phyloP scores from a whole-genome alignment of 2,888 invertebrate genomes.

The Hartigia nigra region DNA sequence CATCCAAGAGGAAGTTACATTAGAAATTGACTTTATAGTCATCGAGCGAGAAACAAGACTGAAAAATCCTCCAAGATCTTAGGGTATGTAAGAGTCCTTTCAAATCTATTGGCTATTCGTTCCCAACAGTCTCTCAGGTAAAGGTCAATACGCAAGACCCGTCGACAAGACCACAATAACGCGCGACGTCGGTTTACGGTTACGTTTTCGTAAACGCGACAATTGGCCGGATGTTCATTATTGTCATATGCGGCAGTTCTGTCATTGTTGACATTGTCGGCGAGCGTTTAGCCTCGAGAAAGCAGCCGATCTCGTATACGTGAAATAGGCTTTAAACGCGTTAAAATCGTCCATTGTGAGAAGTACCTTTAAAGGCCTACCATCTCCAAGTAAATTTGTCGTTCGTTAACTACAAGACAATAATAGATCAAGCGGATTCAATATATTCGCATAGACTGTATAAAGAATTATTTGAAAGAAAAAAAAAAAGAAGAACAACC shows the following conservation, averaged over 20 bases:
- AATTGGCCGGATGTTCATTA: conserved; percentile 66
- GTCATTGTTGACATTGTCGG: conserved; percentile 44
- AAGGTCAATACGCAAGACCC: neutral
- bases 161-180: conserved; percentile 51
- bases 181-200: conserved; percentile 23
- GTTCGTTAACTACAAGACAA: neutral
- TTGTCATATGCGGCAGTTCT: conserved; percentile 22
- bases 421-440: neutral
- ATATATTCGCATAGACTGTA: conserved; percentile 6
- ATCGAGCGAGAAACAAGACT: neutral
- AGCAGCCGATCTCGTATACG: conserved; percentile 23
- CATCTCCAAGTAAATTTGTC: neutral
- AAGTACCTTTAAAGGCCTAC: conserved; percentile 12
- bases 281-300: conserved; percentile 39
- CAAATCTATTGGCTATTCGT: neutral
- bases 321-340: conserved; percentile 54
- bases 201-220: conserved; percentile 45
- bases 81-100: neutral
- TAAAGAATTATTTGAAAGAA: neutral
- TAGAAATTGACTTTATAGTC: neutral
- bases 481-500: neutral
- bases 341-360: conserved; percentile 52
- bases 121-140: neutral
- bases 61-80: neutral
- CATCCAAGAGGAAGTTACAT: neutral